Conservation (phyloP, 1,140 invertebrate genomes). For the Bathynomus jamesi region DNA sequence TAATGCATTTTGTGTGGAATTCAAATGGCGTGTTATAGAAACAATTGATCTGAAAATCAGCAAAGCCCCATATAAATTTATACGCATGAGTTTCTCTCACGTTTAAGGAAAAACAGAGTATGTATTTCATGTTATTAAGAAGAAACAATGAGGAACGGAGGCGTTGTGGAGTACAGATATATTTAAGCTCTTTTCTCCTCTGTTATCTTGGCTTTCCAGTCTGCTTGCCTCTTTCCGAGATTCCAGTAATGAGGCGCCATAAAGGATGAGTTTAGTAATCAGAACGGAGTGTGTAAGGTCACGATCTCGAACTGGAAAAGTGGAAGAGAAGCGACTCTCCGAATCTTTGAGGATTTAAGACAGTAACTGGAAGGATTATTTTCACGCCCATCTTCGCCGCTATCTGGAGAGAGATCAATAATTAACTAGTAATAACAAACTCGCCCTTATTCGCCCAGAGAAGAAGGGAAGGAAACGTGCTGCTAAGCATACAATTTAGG, state of each 20-base stretch:
- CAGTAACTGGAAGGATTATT: not conserved
- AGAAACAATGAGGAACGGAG: not conserved
- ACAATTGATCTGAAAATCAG: no score
- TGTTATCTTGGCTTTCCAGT: slow-evolving; percentile 1
- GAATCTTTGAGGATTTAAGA: not conserved
- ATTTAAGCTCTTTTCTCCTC: not conserved
- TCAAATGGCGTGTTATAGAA: no score
- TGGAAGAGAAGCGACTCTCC: not conserved
- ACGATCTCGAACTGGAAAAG: not conserved
- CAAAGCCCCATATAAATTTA: no score
- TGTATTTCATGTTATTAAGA: not conserved
- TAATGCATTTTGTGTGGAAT: not conserved
- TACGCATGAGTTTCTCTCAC: no score
- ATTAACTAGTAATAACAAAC: no score
- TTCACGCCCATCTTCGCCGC: not conserved
- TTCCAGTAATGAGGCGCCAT: not conserved
- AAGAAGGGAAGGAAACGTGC: not conserved
- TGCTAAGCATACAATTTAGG: not conserved
- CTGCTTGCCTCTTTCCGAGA: not conserved
- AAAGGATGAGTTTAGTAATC: not conserved
- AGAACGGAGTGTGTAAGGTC: not conserved
- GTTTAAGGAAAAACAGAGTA: not conserved
- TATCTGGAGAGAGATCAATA: no score
- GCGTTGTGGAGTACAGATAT: not conserved
- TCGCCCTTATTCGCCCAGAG: no score